Base-by-base conservation (phyloP, 1,140 invertebrate species). In the Bicyclus anynana region DNA sequence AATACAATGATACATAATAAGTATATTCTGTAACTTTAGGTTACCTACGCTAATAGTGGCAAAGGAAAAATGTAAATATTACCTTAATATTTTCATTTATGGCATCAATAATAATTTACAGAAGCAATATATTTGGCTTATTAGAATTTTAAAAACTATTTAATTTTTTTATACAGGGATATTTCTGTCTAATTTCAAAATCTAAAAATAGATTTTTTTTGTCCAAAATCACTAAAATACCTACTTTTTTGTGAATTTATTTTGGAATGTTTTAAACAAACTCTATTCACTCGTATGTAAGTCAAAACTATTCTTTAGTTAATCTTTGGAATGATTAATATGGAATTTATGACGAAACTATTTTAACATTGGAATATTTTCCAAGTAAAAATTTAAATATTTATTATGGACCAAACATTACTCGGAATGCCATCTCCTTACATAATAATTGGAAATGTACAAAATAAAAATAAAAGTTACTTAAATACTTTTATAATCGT, bases 251-350 rank as follows among this genome's bases (percentile, higher is more conserved):
- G n/a, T n/a, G n/a, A n/a, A n/a, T n/a, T n/a, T n/a, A n/a, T n/a
- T n/a, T n/a, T n/a, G n/a, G n/a, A n/a, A n/a, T n/a, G n/a, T n/a
- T n/a, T n/a, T n/a, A n/a, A n/a, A n/a, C n/a, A n/a, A n/a, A n/a
- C n/a, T n/a, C n/a, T n/a, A n/a, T n/a, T n/a, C n/a, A n/a, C n/a
- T n/a, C n/a, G n/a, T n/a, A n/a, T n/a, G n/a, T n/a, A n/a, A n/a
- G n/a, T n/a, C 21, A 47, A 47, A 16, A 26, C n/a, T 40, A 40
- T 16, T 27, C 5, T 47, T 47, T 7, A 14, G 5, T 47, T 26
- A 47, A 21, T 18, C 17, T 27, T 26, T 47, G 44, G 44, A 47
- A 47, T 47, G 44, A 26, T 27, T 47, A 44, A 20, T 44, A 12
- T 21, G 16, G 40, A 44, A 44, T 44, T 12, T 10, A 26, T 27